Evolutionary conservation across 2,113 vertebrate species (phyloP), one percentile per base, ranked within the genome.

Genomic region (Callithrix jacchus): DNA sequence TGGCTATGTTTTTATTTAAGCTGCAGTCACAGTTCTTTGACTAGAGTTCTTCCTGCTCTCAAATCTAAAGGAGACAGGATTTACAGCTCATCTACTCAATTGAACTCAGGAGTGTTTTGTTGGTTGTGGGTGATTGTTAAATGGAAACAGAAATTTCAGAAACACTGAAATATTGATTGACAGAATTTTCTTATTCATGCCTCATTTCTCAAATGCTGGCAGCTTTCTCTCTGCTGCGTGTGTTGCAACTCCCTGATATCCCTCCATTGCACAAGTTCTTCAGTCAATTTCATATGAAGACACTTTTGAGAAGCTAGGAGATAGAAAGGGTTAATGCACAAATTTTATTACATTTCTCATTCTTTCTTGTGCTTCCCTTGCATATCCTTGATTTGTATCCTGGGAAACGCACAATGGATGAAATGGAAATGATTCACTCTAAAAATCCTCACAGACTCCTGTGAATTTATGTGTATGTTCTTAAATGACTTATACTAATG

Each of bases 401-500:
- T 89, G 71, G 47, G 47, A 87, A 91, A 96, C 42, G 13, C 27
- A 80, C 3, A 79, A 18, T n/a, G 3, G 61, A 47, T 70, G 25
- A 42, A 93, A 68, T 37, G 16, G 20, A 89, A 96, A 87, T 66
- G 30, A 74, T 84, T 94, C 42, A 90, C 25, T 45, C 27, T 74
- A 47, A 93, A 91, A 84, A 23, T 68, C 71, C 56, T 94, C 70
- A 76, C 14, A 92, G 42, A 56, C 61, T 92, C 11, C 35, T 71
- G 49, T 90, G 42, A 93, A 96, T 96, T 96, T 79, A 79, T 93
- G 13, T 95, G 20, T 74, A 92, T 74, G 32, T 68, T 90, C 54
- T 42, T 89, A 83, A 94, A 85, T 90, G 81, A 76, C 54, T 87
- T 45, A 91, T 45, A 56, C 27, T 45, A 27, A 87, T 96, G 40